Evolutionary conservation across 2,888 invertebrate genomes (phyloP).

Genomic region (Pachliopta kotzebuea): DNA sequence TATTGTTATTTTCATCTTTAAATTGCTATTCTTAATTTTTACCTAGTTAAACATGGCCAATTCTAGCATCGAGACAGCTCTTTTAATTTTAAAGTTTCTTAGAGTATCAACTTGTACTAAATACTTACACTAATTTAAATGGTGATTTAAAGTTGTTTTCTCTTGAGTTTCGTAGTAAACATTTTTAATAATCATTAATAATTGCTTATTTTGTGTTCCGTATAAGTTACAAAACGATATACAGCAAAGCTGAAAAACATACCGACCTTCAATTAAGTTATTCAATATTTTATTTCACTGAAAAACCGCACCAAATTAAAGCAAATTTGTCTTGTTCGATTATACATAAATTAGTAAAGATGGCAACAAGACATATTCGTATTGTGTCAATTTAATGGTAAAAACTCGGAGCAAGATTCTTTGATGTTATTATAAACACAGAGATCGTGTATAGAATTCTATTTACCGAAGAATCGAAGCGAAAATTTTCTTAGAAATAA

Average conservation of each 20-base stretch:
- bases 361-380: not conserved
- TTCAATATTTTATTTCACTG: not conserved
- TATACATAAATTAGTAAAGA: not conserved
- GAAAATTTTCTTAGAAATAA: conserved; percentile 2
- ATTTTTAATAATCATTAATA: not conserved
- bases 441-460: conserved; percentile 6
- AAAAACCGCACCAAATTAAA: too few relatives aligned
- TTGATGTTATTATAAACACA: conserved; percentile 3
- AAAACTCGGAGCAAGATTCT: not conserved
- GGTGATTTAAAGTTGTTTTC: too few relatives aligned
- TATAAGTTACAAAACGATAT: not conserved
- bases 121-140: too few relatives aligned
- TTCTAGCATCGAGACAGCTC: too few relatives aligned
- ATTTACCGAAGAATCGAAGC: not conserved
- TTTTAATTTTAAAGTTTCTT: too few relatives aligned
- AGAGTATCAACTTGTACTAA: too few relatives aligned
- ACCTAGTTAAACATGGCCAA: too few relatives aligned
- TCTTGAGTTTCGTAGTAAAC: too few relatives aligned
- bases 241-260: not conserved
- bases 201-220: not conserved
- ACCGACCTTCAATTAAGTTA: not conserved
- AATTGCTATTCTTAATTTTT: too few relatives aligned
- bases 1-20: not conserved
- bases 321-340: too few relatives aligned
- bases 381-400: not conserved